Percentiles rank a stretch among this genome's conserved stretches.
These are phyloP conservation scores for Pelecanoides urinatrix DNA, from an alignment of 2,113 vertebrate genomes.

Conservation along the genomic window DNA sequence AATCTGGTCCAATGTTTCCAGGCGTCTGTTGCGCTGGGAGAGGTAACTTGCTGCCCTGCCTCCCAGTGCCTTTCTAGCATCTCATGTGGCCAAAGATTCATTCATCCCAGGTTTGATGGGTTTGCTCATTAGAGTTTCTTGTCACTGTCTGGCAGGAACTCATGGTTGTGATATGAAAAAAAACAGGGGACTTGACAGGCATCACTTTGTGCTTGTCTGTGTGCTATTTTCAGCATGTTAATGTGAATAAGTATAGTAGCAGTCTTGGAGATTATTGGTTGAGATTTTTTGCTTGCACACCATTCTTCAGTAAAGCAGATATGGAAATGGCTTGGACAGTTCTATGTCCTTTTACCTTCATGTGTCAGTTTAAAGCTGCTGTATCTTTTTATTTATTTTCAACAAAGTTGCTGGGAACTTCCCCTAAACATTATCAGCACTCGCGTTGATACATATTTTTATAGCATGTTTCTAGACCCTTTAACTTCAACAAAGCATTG, in stretches of 20 bases:
- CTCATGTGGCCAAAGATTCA: rapidly evolving
- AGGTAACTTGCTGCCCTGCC: background rate
- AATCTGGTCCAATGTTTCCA: background rate
- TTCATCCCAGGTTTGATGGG: background rate
- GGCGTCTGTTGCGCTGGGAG: background rate
- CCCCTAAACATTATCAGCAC: background rate
- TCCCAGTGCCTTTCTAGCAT: background rate
- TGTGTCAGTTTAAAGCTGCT: background rate
- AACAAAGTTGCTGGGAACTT: background rate
- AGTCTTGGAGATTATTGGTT: background rate
- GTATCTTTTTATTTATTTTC: background rate
- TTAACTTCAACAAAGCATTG: background rate
- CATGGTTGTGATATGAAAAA: background rate
- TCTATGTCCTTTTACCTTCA: background rate
- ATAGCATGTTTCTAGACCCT: background rate
- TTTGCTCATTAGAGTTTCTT: background rate
- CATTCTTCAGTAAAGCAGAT: background rate
- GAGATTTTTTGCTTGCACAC: background rate
- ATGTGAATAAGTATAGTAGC: background rate
- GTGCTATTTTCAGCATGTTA: background rate
- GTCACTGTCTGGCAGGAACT: background rate
- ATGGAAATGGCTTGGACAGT: background rate
- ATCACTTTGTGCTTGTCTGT: background rate
- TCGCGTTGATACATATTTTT: background rate
- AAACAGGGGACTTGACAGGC: background rate